Conservation (phyloP, 2,113 vertebrate genomes). For the Pteropus alecto region DNA sequence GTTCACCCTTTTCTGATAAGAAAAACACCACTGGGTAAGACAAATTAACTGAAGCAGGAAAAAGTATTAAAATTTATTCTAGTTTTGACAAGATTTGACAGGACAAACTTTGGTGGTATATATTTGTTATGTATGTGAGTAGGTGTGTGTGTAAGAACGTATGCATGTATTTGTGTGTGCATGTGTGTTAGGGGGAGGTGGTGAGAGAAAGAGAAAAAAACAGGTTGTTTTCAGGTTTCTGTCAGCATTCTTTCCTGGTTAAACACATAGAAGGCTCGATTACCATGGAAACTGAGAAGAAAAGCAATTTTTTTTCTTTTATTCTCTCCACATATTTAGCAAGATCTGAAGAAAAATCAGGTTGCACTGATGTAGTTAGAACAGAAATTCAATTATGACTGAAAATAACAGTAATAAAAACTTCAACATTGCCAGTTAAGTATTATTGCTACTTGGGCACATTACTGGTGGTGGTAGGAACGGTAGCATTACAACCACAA, state of each 20-base stretch:
- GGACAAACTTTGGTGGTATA: neutral
- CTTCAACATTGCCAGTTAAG: neutral
- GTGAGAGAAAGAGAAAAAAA: neutral
- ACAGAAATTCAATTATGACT: neutral
- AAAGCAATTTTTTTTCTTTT: conserved; percentile 36
- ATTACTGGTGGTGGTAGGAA: neutral
- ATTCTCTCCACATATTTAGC: conserved; percentile 4
- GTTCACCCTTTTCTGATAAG: neutral
- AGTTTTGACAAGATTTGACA: neutral
- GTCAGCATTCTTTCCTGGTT: conserved; percentile 11
- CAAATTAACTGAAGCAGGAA: neutral
- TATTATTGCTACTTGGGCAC: neutral
- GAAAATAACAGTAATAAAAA: conserved; percentile 13
- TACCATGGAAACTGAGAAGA: conserved; percentile 64
- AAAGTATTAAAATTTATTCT: neutral
- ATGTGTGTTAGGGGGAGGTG: rapidly evolving
- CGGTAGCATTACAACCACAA: neutral
- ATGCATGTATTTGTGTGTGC: neutral
- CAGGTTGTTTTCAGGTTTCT: neutral
- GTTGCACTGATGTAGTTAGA: neutral
- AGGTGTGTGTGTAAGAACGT: neutral
- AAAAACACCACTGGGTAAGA: neutral
- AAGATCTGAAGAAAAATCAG: conserved; percentile 27
- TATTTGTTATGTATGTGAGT: neutral
- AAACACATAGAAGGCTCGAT: conserved; percentile 48